Percentiles rank a stretch among this genome's conserved stretches.
These are phyloP conservation scores for Anseranas semipalmata DNA, from an alignment of 2,113 vertebrate species.

Conservation along the genomic window DNA sequence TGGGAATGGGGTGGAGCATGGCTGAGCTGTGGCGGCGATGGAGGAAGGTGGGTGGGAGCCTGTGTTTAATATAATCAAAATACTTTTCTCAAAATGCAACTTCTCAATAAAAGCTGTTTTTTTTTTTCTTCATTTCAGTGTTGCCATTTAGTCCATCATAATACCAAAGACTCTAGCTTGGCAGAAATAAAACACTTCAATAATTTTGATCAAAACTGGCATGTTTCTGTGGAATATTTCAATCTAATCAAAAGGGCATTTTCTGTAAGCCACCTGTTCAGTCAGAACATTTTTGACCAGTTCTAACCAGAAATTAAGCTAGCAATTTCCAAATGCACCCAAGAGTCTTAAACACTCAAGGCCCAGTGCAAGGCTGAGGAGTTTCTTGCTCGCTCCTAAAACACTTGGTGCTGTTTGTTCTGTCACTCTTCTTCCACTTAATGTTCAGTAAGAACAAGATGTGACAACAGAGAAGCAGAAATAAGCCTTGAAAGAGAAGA, in stretches of 20 bases:
- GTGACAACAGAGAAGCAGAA: neutral
- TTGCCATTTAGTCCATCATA: neutral
- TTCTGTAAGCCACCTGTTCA: neutral
- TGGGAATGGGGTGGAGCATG: rapidly evolving
- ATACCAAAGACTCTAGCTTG: neutral
- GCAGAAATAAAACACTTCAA: neutral
- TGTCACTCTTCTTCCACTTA: neutral
- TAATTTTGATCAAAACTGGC: neutral
- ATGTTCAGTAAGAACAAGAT: neutral
- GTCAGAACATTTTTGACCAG: neutral
- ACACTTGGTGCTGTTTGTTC: neutral
- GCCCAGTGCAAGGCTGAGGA: rapidly evolving
- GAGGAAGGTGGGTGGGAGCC: neutral
- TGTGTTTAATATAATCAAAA: neutral
- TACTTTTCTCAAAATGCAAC: neutral
- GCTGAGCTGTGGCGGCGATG: neutral
- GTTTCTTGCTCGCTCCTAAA: neutral
- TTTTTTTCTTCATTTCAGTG: neutral
- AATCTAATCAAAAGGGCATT: neutral
- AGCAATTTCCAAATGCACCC: neutral
- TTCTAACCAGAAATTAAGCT: neutral
- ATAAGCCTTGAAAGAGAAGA: neutral
- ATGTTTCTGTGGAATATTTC: neutral
- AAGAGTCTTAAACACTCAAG: neutral
- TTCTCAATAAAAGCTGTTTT: neutral